Evolutionary conservation across 2,797 vertebrate species (phyloP).

Genomic region (Pseudomugil tenellus): DNA sequence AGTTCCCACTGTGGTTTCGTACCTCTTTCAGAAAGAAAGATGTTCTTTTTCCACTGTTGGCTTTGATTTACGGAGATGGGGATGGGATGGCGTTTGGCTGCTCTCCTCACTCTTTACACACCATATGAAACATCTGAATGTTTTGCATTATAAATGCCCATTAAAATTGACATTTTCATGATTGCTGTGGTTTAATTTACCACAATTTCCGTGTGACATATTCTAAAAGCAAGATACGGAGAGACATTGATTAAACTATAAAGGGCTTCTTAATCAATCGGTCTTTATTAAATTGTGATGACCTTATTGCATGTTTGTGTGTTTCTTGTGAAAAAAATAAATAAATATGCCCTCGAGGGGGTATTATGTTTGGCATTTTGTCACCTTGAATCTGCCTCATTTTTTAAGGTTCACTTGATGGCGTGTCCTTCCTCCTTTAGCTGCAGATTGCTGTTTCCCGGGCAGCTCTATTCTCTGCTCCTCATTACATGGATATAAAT

Average conservation of each 20-base stretch:
- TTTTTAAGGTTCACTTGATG: not conserved
- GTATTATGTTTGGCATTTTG: slow-evolving; percentile 73
- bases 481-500: slow-evolving; percentile 63
- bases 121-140: slow-evolving; percentile 55
- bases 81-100: slow-evolving; percentile 58
- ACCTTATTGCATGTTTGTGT: slow-evolving; percentile 88
- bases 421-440: slow-evolving; percentile 13
- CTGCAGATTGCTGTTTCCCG: slow-evolving; percentile 21
- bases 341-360: slow-evolving; percentile 80
- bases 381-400: slow-evolving; percentile 45
- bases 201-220: slow-evolving; percentile 46
- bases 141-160: slow-evolving; percentile 72
- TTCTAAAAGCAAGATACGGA: slow-evolving; percentile 66
- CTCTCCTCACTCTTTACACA: slow-evolving; percentile 45
- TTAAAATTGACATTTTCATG: slow-evolving; percentile 52
- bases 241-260: slow-evolving; percentile 80
- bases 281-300: slow-evolving; percentile 85
- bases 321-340: slow-evolving; percentile 79
- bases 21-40: slow-evolving; percentile 45
- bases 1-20: slow-evolving; percentile 69
- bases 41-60: slow-evolving; percentile 1
- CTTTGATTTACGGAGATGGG: slow-evolving; percentile 46
- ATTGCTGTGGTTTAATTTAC: slow-evolving; percentile 53
- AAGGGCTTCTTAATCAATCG: slow-evolving; percentile 86
- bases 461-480: slow-evolving; percentile 35